phyloP scores from a whole-genome alignment of 1,140 invertebrate genomes.

The Sminthurides bifidus region DNA sequence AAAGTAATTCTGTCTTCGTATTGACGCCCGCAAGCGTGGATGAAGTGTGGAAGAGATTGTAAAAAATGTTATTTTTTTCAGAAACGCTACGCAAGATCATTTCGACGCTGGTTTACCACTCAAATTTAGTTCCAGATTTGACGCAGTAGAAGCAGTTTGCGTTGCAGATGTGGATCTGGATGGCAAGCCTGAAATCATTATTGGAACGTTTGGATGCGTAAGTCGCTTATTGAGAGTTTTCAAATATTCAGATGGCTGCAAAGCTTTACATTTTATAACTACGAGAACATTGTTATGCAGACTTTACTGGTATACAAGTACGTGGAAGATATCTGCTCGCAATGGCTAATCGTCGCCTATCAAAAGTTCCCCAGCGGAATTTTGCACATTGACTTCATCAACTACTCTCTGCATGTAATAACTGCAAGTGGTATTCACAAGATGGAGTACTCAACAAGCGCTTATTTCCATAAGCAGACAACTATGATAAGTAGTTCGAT shows the following conservation, averaged over 20 bases:
- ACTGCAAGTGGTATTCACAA: conserved; percentile 27
- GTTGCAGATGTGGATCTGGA: conserved; percentile 61
- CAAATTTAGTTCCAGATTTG: conserved; percentile 33
- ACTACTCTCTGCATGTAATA: conserved; percentile 21
- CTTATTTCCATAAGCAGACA: conserved; percentile 11
- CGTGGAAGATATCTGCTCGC: conserved; percentile 19
- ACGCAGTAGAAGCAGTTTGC: conserved; percentile 47
- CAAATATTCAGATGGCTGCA: neutral
- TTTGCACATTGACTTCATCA: conserved; percentile 21
- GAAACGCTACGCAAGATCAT: conserved; percentile 20
- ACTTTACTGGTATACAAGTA: conserved; percentile 49
- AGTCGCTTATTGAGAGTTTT: conserved; percentile 9
- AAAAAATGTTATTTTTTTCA: neutral
- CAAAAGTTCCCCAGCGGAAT: conserved; percentile 26
- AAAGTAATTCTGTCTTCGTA: neutral
- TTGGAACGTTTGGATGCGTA: conserved; percentile 56
- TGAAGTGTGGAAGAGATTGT: neutral
- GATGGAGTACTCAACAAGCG: conserved; percentile 20
- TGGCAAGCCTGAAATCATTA: conserved; percentile 53
- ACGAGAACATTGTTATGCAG: conserved; percentile 36
- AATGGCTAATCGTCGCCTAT: conserved; percentile 28
- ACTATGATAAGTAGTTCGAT: neutral
- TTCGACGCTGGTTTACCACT: conserved; percentile 19
- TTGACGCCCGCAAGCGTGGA: neutral
- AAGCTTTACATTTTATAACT: conserved; percentile 1